phyloP scores from a whole-genome alignment of 2,113 vertebrate genomes.

The Galemys pyrenaicus region DNA sequence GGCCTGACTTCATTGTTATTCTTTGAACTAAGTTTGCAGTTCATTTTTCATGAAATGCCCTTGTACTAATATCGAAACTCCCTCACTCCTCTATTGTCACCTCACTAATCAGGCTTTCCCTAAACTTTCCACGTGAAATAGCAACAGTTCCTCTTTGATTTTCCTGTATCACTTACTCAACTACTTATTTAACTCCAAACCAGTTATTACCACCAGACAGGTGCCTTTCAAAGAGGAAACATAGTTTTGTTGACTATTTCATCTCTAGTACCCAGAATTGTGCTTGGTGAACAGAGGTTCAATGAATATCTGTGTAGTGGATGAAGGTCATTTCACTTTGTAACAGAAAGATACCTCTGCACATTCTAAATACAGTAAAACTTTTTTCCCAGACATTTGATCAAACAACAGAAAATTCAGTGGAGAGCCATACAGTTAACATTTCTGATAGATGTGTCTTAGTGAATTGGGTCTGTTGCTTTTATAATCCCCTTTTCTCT shows the following conservation, averaged over 20 bases:
- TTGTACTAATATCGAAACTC: neutral
- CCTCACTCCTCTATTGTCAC: neutral
- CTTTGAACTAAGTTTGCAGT: neutral
- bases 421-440: neutral
- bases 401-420: conserved; percentile 33
- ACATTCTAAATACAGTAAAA: neutral
- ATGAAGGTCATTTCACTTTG: neutral
- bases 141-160: neutral
- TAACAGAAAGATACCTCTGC: neutral
- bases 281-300: neutral
- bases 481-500: neutral
- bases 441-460: neutral
- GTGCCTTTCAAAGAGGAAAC: neutral
- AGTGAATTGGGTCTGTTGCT: neutral
- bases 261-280: neutral
- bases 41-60: neutral
- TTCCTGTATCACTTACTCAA: neutral
- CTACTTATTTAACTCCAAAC: neutral
- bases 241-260: neutral
- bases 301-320: neutral
- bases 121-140: neutral
- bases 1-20: neutral
- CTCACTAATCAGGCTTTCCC: neutral
- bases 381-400: neutral
- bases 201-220: neutral